Conservation (phyloP, 1,140 invertebrate species). For the Teleogryllus occipitalis region DNA sequence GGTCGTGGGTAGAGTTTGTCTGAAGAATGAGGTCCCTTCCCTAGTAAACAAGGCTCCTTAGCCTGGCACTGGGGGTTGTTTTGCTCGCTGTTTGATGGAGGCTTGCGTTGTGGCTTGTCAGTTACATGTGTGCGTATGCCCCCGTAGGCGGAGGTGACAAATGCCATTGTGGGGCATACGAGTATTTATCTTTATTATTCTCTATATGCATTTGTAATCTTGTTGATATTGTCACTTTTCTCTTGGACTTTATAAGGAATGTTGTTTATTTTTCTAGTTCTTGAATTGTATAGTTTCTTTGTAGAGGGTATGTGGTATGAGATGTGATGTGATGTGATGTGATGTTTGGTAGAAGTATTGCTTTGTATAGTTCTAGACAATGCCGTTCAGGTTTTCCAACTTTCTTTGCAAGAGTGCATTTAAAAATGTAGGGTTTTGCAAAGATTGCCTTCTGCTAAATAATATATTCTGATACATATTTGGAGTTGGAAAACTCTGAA, state of each 20-base stretch:
- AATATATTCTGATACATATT: too few relatives aligned
- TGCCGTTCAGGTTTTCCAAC: too few relatives aligned
- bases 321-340: neutral
- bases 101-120: neutral
- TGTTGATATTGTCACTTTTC: neutral
- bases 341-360: too few relatives aligned
- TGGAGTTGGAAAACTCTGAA: too few relatives aligned
- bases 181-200: neutral
- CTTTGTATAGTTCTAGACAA: too few relatives aligned
- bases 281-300: neutral
- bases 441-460: too few relatives aligned
- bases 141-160: neutral
- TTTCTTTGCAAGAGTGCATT: too few relatives aligned
- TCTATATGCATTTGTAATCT: neutral
- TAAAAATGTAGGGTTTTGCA: too few relatives aligned
- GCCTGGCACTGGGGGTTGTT: neutral
- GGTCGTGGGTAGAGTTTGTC: neutral
- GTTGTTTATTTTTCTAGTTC: neutral
- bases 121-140: neutral
- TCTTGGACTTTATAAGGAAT: neutral
- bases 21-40: neutral
- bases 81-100: neutral
- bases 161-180: neutral
- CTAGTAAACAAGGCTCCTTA: neutral
- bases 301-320: neutral